These are phyloP conservation scores for Amphiura filiformis DNA, from an alignment of 35 echinoderm and acorn worm genomes.

Conservation along the genomic window DNA sequence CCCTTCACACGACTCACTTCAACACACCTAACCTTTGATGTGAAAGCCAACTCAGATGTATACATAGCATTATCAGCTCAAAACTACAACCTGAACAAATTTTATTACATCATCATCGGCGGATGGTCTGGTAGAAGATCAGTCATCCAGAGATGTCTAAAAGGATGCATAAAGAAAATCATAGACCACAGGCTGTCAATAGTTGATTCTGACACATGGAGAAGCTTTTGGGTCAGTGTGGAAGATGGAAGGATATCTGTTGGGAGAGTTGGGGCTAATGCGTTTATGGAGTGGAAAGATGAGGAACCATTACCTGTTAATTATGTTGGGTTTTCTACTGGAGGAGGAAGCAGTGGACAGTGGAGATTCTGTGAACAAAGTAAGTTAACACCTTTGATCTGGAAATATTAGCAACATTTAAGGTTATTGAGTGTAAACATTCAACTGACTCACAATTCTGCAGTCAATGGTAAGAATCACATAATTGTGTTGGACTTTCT, in stretches of 20 bases:
- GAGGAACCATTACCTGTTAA: background rate
- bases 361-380: background rate
- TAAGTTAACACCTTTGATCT: too few relatives aligned
- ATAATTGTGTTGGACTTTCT: too few relatives aligned
- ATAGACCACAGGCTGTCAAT: too few relatives aligned
- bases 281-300: constrained; percentile 16
- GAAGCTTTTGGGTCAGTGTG: constrained; percentile 15
- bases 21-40: background rate
- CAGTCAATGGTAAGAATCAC: too few relatives aligned
- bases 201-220: background rate
- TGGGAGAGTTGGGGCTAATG: background rate
- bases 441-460: too few relatives aligned
- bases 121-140: background rate
- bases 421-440: too few relatives aligned
- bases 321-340: constrained; percentile 13
- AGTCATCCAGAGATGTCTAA: background rate
- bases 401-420: too few relatives aligned
- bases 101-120: background rate
- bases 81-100: background rate
- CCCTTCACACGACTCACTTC: background rate
- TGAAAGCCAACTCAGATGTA: background rate
- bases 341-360: background rate
- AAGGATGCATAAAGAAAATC: too few relatives aligned
- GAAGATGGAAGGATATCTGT: background rate
- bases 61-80: background rate